These are phyloP conservation scores for Labeo rohita DNA, from an alignment of 2,113 vertebrate genomes.

Conservation along the genomic window DNA sequence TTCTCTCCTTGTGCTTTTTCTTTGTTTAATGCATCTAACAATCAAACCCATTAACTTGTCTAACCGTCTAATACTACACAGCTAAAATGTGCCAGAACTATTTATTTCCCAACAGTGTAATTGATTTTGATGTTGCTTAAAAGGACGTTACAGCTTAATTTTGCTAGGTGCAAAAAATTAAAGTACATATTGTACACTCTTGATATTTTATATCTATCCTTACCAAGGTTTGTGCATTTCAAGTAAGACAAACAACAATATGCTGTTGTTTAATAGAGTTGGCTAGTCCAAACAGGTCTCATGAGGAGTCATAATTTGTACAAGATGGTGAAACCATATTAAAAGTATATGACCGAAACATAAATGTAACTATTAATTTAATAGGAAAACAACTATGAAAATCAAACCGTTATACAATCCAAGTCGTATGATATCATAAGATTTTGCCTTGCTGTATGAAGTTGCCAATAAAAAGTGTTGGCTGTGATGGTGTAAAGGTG, in stretches of 20 bases:
- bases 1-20: not conserved
- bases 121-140: not conserved
- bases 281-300: not conserved
- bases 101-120: not conserved
- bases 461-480: not conserved
- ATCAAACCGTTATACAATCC: not conserved
- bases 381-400: not conserved
- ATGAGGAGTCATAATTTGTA: not conserved
- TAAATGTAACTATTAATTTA: not conserved
- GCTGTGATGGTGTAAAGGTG: not conserved
- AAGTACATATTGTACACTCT: not conserved
- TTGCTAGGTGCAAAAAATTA: not conserved
- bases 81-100: not conserved
- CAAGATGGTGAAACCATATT: not conserved
- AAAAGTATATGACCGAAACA: not conserved
- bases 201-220: not conserved
- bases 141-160: not conserved
- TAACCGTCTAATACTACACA: not conserved
- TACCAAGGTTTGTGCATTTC: not conserved
- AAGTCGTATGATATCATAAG: not conserved
- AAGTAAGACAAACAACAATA: not conserved
- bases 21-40: not conserved
- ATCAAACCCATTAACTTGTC: not conserved
- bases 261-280: not conserved
- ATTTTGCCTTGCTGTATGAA: not conserved